phyloP scores from a whole-genome alignment of 1,140 invertebrate genomes.

The Musca domestica region DNA sequence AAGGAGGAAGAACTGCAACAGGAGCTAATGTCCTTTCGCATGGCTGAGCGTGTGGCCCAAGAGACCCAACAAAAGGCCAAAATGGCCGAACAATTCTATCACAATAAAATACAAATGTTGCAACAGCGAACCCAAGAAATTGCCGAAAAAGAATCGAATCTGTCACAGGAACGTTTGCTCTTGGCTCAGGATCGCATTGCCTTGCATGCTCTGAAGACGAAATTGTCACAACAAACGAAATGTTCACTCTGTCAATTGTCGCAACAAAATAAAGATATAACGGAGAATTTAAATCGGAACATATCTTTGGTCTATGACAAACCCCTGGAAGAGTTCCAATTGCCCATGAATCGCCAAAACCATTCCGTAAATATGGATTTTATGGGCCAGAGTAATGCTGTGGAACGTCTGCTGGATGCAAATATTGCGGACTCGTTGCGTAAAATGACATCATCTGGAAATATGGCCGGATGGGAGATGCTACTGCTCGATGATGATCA shows the following conservation, averaged over 20 bases:
- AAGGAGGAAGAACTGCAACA: slow-evolving; percentile 51
- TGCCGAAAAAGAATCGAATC: slow-evolving; percentile 42
- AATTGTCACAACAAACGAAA: slow-evolving; percentile 35
- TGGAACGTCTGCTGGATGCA: slow-evolving; percentile 47
- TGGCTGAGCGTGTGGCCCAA: slow-evolving; percentile 42
- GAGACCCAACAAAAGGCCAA: slow-evolving; percentile 47
- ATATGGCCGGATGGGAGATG: slow-evolving; percentile 31
- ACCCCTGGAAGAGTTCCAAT: too few species aligned
- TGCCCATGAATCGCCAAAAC: too few species aligned
- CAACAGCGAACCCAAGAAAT: slow-evolving; percentile 38
- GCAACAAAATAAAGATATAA: slow-evolving; percentile 32
- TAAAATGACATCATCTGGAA: slow-evolving; percentile 30
- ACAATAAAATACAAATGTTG: slow-evolving; percentile 41
- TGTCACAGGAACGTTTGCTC: slow-evolving; percentile 47
- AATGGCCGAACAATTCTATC: slow-evolving; percentile 45
- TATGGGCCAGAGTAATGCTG: slow-evolving; percentile 34
- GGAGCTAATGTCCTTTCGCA: slow-evolving; percentile 35
- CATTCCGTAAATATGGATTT: background rate
- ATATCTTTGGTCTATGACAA: too few species aligned
- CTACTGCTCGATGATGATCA: slow-evolving; percentile 44
- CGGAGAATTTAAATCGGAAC: background rate
- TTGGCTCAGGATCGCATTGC: slow-evolving; percentile 45
- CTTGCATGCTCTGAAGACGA: slow-evolving; percentile 37
- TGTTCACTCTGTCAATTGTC: slow-evolving; percentile 49
- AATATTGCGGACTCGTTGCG: slow-evolving; percentile 47